Conservation (phyloP, 2,113 vertebrate genomes). For the Cromileptes altivelis region DNA sequence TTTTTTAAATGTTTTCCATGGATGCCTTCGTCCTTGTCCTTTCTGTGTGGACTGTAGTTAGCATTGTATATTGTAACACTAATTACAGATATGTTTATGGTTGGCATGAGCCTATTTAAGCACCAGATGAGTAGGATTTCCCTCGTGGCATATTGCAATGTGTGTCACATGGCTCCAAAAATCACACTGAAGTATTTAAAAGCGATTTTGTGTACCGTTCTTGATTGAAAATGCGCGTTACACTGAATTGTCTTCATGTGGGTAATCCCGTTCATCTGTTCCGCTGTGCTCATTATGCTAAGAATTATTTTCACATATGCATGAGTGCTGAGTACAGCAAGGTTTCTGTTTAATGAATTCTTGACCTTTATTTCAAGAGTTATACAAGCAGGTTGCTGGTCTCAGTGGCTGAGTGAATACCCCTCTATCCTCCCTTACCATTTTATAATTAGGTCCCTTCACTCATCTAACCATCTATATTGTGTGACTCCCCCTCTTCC, state of each 20-base stretch:
- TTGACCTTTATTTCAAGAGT: constrained; percentile 64
- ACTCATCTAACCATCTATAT: constrained; percentile 43
- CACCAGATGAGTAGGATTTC: constrained; percentile 35
- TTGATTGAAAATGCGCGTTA: constrained; percentile 34
- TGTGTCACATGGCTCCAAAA: neutral
- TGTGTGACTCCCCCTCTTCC: constrained; percentile 44
- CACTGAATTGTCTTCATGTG: constrained; percentile 33
- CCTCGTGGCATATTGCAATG: constrained; percentile 12
- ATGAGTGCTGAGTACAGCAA: constrained; percentile 17
- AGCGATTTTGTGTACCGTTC: constrained; percentile 8
- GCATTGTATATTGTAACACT: constrained; percentile 14
- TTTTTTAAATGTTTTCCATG: constrained; percentile 16
- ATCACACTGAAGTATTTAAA: constrained; percentile 36
- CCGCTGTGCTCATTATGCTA: constrained; percentile 24
- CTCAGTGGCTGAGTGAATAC: constrained; percentile 37
- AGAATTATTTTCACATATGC: constrained; percentile 40
- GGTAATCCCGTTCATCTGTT: constrained; percentile 49
- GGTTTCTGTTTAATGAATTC: constrained; percentile 47
- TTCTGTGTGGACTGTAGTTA: constrained; percentile 8
- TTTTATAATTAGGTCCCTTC: constrained; percentile 71
- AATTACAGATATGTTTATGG: constrained; percentile 37
- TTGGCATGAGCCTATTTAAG: constrained; percentile 17
- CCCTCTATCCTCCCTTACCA: constrained; percentile 30
- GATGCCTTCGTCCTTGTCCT: neutral
- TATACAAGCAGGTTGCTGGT: constrained; percentile 51